phyloP scores from a whole-genome alignment of 2,797 vertebrate species.

The Fratercula arctica region DNA sequence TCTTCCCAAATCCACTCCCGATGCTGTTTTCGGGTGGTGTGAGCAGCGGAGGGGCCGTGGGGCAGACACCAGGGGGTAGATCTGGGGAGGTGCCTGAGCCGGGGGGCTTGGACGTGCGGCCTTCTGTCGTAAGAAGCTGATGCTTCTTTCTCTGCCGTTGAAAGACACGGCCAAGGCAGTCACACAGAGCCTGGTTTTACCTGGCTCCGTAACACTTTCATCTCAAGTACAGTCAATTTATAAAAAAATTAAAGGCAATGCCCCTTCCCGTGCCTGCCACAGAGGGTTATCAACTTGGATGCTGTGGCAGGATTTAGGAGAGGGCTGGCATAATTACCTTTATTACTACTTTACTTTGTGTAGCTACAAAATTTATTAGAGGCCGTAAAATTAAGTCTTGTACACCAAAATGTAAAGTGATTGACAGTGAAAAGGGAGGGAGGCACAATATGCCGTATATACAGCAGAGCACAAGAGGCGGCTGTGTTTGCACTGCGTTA shows the following conservation, averaged over 20 bases:
- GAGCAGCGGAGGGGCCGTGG: background rate
- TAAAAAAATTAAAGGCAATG: background rate
- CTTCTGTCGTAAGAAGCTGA: background rate
- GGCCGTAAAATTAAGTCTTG: background rate
- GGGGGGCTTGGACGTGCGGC: fast-evolving
- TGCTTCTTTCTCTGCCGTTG: background rate
- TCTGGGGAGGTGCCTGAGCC: background rate
- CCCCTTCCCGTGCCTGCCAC: background rate
- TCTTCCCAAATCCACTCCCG: background rate
- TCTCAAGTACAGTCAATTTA: background rate
- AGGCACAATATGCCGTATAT: background rate
- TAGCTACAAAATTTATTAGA: background rate
- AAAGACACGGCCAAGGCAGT: background rate
- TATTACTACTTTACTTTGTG: background rate
- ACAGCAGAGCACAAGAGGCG: background rate
- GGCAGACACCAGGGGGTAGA: background rate
- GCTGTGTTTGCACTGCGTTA: background rate
- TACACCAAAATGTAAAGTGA: background rate
- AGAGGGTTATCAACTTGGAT: background rate
- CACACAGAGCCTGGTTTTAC: background rate
- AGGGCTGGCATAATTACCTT: background rate
- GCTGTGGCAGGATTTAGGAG: background rate
- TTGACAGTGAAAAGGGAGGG: background rate
- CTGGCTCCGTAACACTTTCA: background rate
- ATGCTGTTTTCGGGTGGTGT: fast-evolving